Percentiles rank a stretch among this genome's conserved stretches.
phyloP scores from a whole-genome alignment of 2,888 invertebrate genomes.

The Brachylomia viminalis region DNA sequence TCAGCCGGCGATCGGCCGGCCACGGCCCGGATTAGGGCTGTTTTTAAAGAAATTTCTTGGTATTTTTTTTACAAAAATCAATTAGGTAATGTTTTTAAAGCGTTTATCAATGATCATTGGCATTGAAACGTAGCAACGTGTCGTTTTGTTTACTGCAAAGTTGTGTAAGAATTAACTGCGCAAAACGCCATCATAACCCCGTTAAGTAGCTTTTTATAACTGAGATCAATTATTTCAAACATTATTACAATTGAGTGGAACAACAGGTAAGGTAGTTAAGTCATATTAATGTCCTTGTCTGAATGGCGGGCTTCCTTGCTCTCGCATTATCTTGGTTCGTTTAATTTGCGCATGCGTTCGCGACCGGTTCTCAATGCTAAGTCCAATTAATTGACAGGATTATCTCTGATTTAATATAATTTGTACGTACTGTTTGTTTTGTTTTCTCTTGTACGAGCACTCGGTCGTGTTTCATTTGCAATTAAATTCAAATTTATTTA shows the following conservation, averaged over 20 bases:
- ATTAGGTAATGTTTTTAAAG: constrained; percentile 34
- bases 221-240: constrained; percentile 35
- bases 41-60: constrained; percentile 86
- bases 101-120: background rate
- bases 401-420: constrained; percentile 90
- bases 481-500: constrained; percentile 74
- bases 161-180: background rate
- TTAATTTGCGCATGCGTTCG: constrained; percentile 86
- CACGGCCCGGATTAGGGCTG: constrained; percentile 84
- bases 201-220: constrained; percentile 9
- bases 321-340: constrained; percentile 81
- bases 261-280: constrained; percentile 72
- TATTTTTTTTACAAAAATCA: constrained; percentile 67
- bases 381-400: constrained; percentile 90
- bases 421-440: constrained; percentile 88
- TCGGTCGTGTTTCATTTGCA: constrained; percentile 77
- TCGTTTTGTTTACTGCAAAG: background rate
- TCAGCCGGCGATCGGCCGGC: constrained; percentile 85
- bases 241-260: constrained; percentile 45
- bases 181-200: background rate
- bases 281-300: constrained; percentile 77
- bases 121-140: background rate
- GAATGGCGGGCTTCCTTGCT: constrained; percentile 75
- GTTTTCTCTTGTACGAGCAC: constrained; percentile 78
- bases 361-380: constrained; percentile 88